A percentile compares a stretch with the other conserved stretches of the same genome.
phyloP scores from a whole-genome alignment of 2,797 vertebrate species.

The Rallus crepitans region DNA sequence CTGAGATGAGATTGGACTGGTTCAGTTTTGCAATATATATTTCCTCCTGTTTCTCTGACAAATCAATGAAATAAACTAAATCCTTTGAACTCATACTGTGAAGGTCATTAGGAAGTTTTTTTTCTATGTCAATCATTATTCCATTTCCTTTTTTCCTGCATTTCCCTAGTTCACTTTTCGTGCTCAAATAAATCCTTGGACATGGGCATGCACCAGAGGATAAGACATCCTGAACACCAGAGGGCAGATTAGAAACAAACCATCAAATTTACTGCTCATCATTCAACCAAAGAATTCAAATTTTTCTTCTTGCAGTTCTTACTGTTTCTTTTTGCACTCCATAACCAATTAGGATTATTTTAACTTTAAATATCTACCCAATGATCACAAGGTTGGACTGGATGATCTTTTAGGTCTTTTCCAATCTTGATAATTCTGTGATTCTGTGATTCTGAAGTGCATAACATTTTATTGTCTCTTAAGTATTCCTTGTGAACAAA shows the following conservation, averaged over 20 bases:
- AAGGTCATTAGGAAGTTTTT: not conserved
- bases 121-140: accelerated
- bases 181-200: not conserved
- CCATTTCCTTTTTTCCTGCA: not conserved
- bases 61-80: not conserved
- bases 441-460: no score
- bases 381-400: not conserved
- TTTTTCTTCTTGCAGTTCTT: not conserved
- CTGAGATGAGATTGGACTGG: not conserved
- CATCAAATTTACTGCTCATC: not conserved
- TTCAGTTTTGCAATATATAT: not conserved
- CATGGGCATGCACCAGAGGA: accelerated
- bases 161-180: not conserved
- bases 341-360: not conserved
- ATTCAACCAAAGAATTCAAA: not conserved
- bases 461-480: not conserved
- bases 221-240: constrained; percentile 1
- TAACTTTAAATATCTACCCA: not conserved
- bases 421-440: no score
- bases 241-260: constrained; percentile 48
- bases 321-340: not conserved
- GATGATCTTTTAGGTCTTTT: no score
- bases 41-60: not conserved
- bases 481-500: not conserved
- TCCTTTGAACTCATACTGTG: not conserved